Conservation (phyloP, 2,113 vertebrate genomes). For the Cyanoderma ruficeps region DNA sequence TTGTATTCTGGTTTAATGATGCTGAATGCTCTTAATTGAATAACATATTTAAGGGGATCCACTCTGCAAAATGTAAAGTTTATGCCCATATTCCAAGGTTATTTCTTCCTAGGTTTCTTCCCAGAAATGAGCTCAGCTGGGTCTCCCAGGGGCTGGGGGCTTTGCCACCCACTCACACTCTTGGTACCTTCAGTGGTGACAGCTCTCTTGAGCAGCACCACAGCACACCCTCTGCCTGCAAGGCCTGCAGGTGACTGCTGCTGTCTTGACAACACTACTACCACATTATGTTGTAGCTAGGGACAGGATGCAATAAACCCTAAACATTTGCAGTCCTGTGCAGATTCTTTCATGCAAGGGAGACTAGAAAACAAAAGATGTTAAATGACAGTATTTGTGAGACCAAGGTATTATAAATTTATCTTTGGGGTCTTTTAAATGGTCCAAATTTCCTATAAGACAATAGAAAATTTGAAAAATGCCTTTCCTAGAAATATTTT, state of each 20-base stretch:
- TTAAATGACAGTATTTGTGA: background rate
- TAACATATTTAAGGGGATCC: background rate
- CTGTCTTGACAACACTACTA: background rate
- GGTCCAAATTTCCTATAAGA: background rate
- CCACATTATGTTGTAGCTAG: background rate
- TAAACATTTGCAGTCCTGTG: accelerated
- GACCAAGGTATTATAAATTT: background rate
- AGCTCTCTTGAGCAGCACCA: background rate
- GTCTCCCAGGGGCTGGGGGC: background rate
- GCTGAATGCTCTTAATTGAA: background rate
- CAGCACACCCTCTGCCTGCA: background rate
- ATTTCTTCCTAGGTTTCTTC: background rate
- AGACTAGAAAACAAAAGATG: background rate
- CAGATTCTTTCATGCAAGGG: background rate
- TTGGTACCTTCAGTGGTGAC: background rate
- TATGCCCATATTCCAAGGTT: background rate
- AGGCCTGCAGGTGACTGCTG: background rate
- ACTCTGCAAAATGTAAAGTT: background rate
- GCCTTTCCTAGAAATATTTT: background rate
- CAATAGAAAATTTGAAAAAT: background rate
- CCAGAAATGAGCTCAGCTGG: background rate
- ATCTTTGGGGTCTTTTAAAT: background rate
- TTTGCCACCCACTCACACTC: background rate
- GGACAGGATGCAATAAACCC: background rate
- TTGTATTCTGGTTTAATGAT: background rate